Evolutionary conservation across 2,113 vertebrate genomes (phyloP).

Genomic region (Oophaga pumilio): DNA sequence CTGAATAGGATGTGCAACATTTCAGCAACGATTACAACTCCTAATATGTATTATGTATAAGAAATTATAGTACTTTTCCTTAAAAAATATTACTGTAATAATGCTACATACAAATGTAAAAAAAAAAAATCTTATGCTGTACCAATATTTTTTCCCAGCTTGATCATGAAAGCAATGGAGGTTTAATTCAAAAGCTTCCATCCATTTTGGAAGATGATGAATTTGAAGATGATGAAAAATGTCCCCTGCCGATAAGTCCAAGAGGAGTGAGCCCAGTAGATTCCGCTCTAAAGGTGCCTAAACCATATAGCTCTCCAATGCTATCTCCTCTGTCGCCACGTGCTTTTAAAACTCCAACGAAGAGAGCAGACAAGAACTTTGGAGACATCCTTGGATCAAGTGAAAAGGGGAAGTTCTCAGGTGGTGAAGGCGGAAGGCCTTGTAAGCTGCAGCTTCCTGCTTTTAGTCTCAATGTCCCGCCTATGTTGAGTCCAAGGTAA

Average conservation of each 20-base stretch:
- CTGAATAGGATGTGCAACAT: too few species aligned
- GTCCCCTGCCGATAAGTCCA: slow-evolving; percentile 62
- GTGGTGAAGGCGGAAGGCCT: slow-evolving; percentile 61
- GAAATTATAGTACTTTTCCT: background rate
- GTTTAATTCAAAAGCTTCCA: slow-evolving; percentile 78
- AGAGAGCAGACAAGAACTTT: slow-evolving; percentile 57
- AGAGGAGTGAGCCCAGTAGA: slow-evolving; percentile 59
- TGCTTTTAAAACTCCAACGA: slow-evolving; percentile 69
- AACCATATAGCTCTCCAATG: slow-evolving; percentile 72
- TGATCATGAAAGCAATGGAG: slow-evolving; percentile 79
- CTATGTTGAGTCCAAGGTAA: slow-evolving; percentile 79
- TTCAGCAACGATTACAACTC: too few species aligned
- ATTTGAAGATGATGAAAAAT: slow-evolving; percentile 72
- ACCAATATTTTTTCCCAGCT: slow-evolving; percentile 61
- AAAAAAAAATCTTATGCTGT: background rate
- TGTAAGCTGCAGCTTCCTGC: slow-evolving; percentile 77
- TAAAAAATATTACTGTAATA: background rate
- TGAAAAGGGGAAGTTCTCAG: slow-evolving; percentile 47
- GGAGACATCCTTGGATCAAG: slow-evolving; percentile 28
- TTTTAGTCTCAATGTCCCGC: slow-evolving; percentile 72
- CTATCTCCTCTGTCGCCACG: slow-evolving; percentile 75
- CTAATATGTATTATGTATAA: too few species aligned
- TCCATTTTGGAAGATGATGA: slow-evolving; percentile 81
- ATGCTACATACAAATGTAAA: background rate
- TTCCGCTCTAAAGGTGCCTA: slow-evolving; percentile 71